Percentiles rank a stretch among this genome's conserved stretches.
Conservation (phyloP, 1,140 invertebrate genomes). For the Myzus persicae region DNA sequence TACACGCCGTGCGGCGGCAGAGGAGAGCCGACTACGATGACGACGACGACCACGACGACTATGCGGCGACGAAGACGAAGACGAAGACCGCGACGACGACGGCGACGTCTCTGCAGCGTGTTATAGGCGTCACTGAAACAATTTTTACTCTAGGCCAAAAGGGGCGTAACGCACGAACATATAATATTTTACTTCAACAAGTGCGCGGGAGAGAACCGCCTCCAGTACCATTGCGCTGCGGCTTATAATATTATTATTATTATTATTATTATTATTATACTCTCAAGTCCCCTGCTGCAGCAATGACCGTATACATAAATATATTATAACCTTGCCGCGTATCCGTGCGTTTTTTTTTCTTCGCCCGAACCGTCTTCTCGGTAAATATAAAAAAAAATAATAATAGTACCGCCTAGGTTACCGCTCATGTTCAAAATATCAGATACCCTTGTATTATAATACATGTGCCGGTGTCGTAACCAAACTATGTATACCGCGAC, state of each 20-base stretch:
- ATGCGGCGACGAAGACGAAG: not conserved
- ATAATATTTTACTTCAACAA: slow-evolving; percentile 57
- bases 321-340: slow-evolving; percentile 13
- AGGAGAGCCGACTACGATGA: not conserved
- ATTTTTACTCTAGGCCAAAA: slow-evolving; percentile 58
- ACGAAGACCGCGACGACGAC: not conserved
- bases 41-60: not conserved
- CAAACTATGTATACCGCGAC: not conserved
- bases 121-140: slow-evolving; percentile 55
- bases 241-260: slow-evolving; percentile 10
- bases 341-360: slow-evolving; percentile 38
- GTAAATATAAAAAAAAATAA: slow-evolving; percentile 25
- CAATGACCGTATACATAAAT: slow-evolving; percentile 25
- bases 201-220: slow-evolving; percentile 58
- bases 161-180: slow-evolving; percentile 58
- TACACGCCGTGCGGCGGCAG: not conserved
- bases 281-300: slow-evolving; percentile 2
- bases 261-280: not conserved
- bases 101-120: not conserved
- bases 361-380: slow-evolving; percentile 26
- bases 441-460: slow-evolving; percentile 10
- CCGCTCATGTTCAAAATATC: not conserved
- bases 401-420: slow-evolving; percentile 17
- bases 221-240: slow-evolving; percentile 53
- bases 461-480: not conserved